Base-by-base conservation (phyloP, 2,888 invertebrate genomes). In the Frankliniella intonsa region DNA sequence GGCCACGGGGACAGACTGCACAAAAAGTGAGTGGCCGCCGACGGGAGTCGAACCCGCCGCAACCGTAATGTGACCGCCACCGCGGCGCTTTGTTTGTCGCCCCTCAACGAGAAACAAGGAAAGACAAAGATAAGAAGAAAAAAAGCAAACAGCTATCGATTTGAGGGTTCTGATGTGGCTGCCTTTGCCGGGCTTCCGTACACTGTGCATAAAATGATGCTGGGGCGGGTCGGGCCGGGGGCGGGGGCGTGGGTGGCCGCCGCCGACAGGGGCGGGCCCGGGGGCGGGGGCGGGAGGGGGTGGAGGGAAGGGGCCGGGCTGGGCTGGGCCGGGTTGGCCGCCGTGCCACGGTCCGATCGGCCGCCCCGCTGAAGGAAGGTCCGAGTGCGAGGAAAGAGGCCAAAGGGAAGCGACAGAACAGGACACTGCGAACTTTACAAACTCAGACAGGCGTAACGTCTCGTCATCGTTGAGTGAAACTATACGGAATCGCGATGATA, bases 111-210 rank as follows among this genome's bases (percentile, higher is more conserved):
- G 69, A 76, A 76, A 76, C 69, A 25, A 76, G 69, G 69, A 76
- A 76, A 76, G 69, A 76, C 22, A 76, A 76, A 25, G 22, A 76
- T 76, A 76, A 76, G 69, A 76, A 76, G 69, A 76, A 25, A 76
- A 76, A 76, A 76, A 76, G 69, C 69, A 76, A 76, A 76, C 69
- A 76, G 69, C 69, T 76, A 76, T 76, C 69, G 69, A 76, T 76
- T 76, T 76, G 69, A 76, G 69, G 69, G 69, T 76, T 76, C 69
- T 76, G 69, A 76, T 76, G 69, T 76, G 69, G 69, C 69, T 76
- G 69, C 69, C 25, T 12, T 76, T 76, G 25, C 22, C 8, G 11
- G 69, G 69, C 69, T 76, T 76, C 69, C 25, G 69, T 76, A 76
- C 69, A 76, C 69, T 76, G 69, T 25, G 69, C 69, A 76, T 76